phyloP scores from a whole-genome alignment of 2,113 vertebrate genomes.

The Grus americana region DNA sequence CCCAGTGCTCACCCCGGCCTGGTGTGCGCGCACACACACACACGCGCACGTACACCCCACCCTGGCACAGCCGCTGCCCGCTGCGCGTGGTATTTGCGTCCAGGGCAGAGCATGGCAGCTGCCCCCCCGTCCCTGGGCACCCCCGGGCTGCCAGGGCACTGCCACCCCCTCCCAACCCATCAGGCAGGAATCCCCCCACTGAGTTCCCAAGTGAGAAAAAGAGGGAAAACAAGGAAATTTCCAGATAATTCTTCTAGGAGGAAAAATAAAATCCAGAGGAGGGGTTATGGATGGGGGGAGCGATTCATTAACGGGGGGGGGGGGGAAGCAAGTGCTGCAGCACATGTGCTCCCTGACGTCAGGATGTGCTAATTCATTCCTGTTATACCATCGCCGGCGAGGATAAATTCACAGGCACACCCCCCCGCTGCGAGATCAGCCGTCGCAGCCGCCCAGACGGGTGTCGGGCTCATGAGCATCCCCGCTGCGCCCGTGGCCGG shows the following conservation, averaged over 20 bases:
- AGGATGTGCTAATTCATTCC: constrained; percentile 27
- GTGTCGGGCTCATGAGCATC: background rate
- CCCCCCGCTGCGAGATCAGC: background rate
- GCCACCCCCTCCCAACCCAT: background rate
- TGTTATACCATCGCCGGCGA: background rate
- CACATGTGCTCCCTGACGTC: constrained; percentile 8
- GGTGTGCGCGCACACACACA: background rate
- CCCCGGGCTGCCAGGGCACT: background rate
- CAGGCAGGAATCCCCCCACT: accelerated
- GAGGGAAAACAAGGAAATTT: background rate
- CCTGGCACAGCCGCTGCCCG: background rate
- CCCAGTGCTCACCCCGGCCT: background rate
- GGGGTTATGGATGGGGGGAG: background rate
- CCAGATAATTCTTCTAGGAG: background rate
- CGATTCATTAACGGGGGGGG: background rate
- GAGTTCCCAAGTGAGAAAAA: background rate
- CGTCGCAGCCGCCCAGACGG: background rate
- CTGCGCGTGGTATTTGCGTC: background rate
- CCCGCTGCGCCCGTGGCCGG: background rate
- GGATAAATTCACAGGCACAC: constrained; percentile 35
- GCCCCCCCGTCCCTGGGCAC: background rate
- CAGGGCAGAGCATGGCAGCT: background rate
- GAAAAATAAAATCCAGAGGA: background rate
- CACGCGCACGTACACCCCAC: background rate
- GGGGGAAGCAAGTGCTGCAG: background rate